These are phyloP conservation scores for Saccostrea glomerata DNA, from an alignment of 1,140 invertebrate species.

Conservation along the genomic window DNA sequence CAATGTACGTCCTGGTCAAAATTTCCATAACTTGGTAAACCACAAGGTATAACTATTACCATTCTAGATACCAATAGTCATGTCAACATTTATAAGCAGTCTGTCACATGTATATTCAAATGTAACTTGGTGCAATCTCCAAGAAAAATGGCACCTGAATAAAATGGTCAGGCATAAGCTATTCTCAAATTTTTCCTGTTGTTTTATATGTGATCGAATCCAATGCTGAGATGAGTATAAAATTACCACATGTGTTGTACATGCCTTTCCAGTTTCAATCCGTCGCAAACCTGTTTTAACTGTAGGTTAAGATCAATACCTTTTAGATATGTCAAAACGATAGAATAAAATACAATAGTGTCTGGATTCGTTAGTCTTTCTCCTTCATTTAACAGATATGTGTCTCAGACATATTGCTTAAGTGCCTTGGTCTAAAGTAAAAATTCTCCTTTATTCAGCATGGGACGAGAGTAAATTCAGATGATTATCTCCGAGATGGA, in stretches of 20 bases:
- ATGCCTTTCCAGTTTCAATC: neutral
- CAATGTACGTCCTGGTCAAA: neutral
- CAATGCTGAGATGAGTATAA: neutral
- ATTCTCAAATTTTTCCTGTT: neutral
- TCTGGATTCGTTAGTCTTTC: neutral
- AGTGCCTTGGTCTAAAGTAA: neutral
- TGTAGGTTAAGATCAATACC: neutral
- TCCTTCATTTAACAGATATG: constrained; percentile 10
- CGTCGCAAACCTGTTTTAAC: neutral
- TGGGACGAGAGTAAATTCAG: neutral
- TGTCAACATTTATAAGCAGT: neutral
- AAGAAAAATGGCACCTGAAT: neutral
- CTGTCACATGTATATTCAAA: neutral
- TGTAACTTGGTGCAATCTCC: neutral
- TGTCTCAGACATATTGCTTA: neutral
- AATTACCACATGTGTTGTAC: neutral
- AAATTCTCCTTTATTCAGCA: constrained; percentile 3
- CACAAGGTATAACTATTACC: neutral
- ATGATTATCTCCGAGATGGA: neutral
- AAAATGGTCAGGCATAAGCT: no score
- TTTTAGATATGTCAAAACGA: neutral
- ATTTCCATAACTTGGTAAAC: constrained; percentile 28
- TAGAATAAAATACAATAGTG: neutral
- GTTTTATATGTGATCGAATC: neutral
- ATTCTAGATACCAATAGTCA: neutral